Percentiles rank a stretch among this genome's conserved stretches.
Conservation (phyloP, 2,888 invertebrate species). For the Mimas tiliae region DNA sequence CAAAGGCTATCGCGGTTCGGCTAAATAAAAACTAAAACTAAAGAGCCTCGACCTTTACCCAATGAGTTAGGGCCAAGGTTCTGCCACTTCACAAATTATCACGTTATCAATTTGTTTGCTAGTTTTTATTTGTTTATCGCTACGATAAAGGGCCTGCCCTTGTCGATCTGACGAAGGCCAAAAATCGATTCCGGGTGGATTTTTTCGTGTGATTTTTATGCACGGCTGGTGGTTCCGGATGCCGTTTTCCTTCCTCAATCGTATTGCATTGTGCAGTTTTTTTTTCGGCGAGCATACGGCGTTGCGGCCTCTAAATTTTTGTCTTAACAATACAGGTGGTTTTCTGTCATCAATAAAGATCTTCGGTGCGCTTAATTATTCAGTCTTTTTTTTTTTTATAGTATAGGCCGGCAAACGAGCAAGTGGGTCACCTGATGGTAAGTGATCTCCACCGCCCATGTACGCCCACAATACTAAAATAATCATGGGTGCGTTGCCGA, state of each 20-base stretch:
- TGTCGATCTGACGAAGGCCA: conserved; percentile 61
- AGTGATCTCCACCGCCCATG: too few relatives aligned
- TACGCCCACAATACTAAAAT: too few relatives aligned
- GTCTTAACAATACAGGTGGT: conserved; percentile 32
- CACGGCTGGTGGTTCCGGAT: conserved; percentile 65
- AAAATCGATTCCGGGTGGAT: conserved; percentile 62
- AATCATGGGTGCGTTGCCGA: too few relatives aligned
- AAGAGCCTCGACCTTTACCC: conserved; percentile 73
- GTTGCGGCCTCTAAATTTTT: neutral
- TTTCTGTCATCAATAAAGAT: neutral
- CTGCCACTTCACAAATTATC: conserved; percentile 61
- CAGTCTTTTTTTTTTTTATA: too few relatives aligned
- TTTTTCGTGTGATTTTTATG: conserved; percentile 63
- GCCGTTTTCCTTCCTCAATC: conserved; percentile 69
- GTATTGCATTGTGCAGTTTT: conserved; percentile 52
- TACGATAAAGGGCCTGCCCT: conserved; percentile 76
- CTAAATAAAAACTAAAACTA: conserved; percentile 48
- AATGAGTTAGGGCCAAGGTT: conserved; percentile 66
- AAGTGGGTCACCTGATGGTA: too few relatives aligned
- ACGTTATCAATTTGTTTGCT: conserved; percentile 64
- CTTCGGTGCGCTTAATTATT: neutral
- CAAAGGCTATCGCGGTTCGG: conserved; percentile 39
- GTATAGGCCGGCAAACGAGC: too few relatives aligned
- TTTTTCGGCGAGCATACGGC: conserved; percentile 31
- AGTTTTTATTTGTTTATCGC: conserved; percentile 56